These are phyloP conservation scores for Platysteira castanea DNA, from an alignment of 2,113 vertebrate genomes.

Conservation along the genomic window DNA sequence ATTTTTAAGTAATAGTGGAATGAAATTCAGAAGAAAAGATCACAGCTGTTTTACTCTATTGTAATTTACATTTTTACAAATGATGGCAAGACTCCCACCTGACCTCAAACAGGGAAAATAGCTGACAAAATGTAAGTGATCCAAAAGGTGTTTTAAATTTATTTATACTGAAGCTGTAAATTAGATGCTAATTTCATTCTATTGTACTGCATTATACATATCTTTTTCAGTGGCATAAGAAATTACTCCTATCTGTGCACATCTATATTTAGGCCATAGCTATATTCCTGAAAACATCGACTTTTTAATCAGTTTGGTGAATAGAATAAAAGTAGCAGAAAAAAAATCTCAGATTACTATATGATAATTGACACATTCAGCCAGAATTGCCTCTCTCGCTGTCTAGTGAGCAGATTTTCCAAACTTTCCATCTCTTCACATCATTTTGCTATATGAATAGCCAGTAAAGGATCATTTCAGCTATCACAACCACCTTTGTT, in stretches of 20 bases:
- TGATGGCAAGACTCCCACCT: background rate
- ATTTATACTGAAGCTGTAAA: background rate
- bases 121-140: background rate
- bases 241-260: background rate
- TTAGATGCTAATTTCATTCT: background rate
- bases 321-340: background rate
- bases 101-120: background rate
- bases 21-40: background rate
- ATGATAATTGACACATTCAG: background rate
- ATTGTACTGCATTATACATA: background rate
- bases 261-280: conserved; percentile 6
- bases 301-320: background rate
- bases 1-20: background rate
- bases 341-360: background rate
- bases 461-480: background rate
- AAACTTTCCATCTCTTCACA: background rate
- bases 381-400: background rate
- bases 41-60: background rate
- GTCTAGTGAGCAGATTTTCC: background rate
- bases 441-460: background rate
- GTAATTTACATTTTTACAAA: background rate
- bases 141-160: background rate
- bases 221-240: background rate
- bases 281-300: background rate
- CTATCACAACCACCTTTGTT: background rate